phyloP scores from a whole-genome alignment of 2,113 vertebrate species.

The Pterocles gutturalis region DNA sequence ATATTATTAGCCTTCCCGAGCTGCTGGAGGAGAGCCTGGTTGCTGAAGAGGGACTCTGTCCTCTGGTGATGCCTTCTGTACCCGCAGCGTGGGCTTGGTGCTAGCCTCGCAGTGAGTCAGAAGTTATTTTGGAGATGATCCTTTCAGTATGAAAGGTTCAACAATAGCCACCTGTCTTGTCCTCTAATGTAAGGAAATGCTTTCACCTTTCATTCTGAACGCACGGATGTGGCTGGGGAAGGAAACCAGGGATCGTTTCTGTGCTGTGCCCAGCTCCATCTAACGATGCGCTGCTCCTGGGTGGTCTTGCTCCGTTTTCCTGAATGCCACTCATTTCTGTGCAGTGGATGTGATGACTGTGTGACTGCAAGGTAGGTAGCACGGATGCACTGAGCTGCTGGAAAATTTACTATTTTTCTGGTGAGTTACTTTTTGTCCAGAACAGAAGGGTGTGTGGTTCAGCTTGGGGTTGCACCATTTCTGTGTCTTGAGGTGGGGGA shows the following conservation, averaged over 20 bases:
- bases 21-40: not conserved
- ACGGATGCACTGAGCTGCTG: not conserved
- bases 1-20: not conserved
- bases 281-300: not conserved
- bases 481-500: rapidly evolving
- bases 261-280: not conserved
- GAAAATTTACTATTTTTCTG: not conserved
- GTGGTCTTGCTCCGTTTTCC: not conserved
- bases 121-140: not conserved
- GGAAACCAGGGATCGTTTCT: not conserved
- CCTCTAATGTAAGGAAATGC: not conserved
- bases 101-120: not conserved
- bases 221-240: rapidly evolving
- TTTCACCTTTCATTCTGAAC: not conserved
- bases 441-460: not conserved
- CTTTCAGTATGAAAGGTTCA: not conserved
- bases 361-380: not conserved
- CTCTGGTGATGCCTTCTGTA: not conserved
- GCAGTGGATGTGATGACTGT: not conserved
- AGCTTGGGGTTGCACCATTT: not conserved
- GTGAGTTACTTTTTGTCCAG: not conserved
- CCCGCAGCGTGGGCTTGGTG: not conserved
- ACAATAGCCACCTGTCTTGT: not conserved
- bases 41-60: not conserved
- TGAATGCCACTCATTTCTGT: not conserved